phyloP scores from a whole-genome alignment of 2,797 vertebrate species.

The Clarias platycephalus region DNA sequence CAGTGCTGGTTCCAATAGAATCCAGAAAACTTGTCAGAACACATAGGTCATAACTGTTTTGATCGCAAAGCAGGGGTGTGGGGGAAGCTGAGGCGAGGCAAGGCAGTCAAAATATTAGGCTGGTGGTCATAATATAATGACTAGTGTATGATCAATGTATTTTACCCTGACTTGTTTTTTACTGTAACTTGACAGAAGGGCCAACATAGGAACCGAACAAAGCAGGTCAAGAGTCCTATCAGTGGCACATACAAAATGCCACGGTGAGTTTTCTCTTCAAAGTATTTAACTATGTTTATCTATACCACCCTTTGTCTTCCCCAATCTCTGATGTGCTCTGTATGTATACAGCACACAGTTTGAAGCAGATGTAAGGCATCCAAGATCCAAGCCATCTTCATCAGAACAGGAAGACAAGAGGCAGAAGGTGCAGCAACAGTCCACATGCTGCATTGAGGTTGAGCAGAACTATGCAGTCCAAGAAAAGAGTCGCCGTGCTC shows the following conservation, averaged over 20 bases:
- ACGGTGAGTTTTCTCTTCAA: conserved; percentile 49
- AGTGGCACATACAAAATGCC: conserved; percentile 36
- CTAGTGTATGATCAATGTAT: too few species aligned
- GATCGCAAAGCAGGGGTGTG: too few species aligned
- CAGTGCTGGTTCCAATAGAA: too few species aligned
- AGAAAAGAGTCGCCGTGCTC: conserved; percentile 70
- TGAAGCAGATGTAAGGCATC: conserved; percentile 66
- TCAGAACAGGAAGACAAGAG: conserved; percentile 68
- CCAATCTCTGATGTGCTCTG: conserved; percentile 19
- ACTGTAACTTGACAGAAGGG: conserved; percentile 23
- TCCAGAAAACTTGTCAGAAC: too few species aligned
- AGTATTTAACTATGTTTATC: not conserved
- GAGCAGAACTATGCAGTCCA: conserved; percentile 61
- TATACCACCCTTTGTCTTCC: not conserved
- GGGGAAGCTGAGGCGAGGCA: too few species aligned
- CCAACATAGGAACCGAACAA: conserved; percentile 52
- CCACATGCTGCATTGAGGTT: conserved; percentile 59
- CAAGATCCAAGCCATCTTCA: conserved; percentile 63
- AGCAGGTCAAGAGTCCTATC: conserved; percentile 53
- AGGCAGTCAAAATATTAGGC: too few species aligned
- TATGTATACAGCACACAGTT: conserved; percentile 67
- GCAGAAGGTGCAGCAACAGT: conserved; percentile 60
- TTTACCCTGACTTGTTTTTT: not conserved
- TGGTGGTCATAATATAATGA: too few species aligned
- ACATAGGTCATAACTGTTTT: too few species aligned